These are phyloP conservation scores for Cochlearius cochlearius DNA, from an alignment of 2,113 vertebrate species.

Conservation along the genomic window DNA sequence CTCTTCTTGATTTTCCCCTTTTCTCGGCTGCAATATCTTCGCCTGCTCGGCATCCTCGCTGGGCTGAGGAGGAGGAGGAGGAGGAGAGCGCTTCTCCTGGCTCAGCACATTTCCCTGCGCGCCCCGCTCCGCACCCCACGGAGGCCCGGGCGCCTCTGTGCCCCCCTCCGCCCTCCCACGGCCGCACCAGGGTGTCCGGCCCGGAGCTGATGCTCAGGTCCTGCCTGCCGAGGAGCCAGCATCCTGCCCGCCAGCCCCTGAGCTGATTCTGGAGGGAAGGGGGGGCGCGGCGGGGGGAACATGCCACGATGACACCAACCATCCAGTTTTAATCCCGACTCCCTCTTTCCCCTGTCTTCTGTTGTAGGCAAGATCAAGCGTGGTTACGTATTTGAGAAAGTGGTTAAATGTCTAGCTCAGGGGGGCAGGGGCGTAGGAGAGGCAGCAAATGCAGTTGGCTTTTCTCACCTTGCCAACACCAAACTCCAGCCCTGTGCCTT, in stretches of 20 bases:
- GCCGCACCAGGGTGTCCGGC: not conserved
- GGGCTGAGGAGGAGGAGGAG: constrained; percentile 68
- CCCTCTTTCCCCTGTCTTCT: not conserved
- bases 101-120: constrained; percentile 78
- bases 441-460: not conserved
- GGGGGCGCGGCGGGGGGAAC: too few species aligned
- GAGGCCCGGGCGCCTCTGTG: not conserved
- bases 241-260: not conserved
- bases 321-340: not conserved
- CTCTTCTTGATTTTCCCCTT: not conserved
- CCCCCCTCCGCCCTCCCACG: not conserved
- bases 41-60: constrained; percentile 62
- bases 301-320: not conserved
- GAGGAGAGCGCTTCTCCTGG: constrained; percentile 70
- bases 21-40: not conserved
- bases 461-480: not conserved
- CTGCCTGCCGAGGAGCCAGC: not conserved
- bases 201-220: constrained; percentile 8
- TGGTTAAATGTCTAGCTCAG: not conserved
- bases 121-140: constrained; percentile 15
- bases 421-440: not conserved
- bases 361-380: not conserved
- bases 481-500: not conserved
- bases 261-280: not conserved
- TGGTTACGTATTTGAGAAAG: not conserved